Evolutionary conservation across 2,888 invertebrate genomes (phyloP), one percentile per base, ranked within the genome.

Genomic region (Pyrgus malvae): DNA sequence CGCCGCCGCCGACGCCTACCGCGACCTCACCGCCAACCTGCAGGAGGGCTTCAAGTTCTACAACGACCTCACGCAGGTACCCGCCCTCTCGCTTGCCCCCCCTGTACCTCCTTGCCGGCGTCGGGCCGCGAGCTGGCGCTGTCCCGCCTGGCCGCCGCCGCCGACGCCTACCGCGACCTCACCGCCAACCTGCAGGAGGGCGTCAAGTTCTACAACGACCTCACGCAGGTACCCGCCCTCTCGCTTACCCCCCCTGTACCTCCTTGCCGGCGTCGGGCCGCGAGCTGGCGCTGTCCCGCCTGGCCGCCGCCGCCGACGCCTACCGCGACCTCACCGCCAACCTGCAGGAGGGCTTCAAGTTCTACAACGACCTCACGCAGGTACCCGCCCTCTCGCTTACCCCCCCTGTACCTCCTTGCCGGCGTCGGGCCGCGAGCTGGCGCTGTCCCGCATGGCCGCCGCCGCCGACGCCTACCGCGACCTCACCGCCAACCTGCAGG

Each of bases 1-100:
- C 19, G 93, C 95, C 37, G 98, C 98, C 40, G 95, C 96, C 82
- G 99, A 99, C 89, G 95, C 96, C 65, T 99, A 95, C 90, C 95
- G 94, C 74, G 98, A 99, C 81, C 91, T 99, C 62, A 94, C 95
- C 68, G 94, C 93, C 73, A 98, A 99, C 90, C 92, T 99, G 61
- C 93, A 95, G 72, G 99, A 99, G 88, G 99, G 99, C 62, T 95
- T 96, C 56, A 99, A 99, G 91, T 99, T 99, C 90, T 96, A 97
- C 86, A n/a, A 97, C 79, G 96, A 97, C 85, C 91, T 97, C 61
- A 97, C 97, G n/a, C 94, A 95, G 91, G 93, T 51, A 16, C 6
- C 3, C 17, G 62, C 2, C 27, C 4, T 8, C 9, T 4, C 8
- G 2, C 2, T 9, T 27, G 2, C 9, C 2, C 9, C 9, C 8